Conservation (phyloP, 2,113 vertebrate genomes). For the Brachionichthys hirsutus region DNA sequence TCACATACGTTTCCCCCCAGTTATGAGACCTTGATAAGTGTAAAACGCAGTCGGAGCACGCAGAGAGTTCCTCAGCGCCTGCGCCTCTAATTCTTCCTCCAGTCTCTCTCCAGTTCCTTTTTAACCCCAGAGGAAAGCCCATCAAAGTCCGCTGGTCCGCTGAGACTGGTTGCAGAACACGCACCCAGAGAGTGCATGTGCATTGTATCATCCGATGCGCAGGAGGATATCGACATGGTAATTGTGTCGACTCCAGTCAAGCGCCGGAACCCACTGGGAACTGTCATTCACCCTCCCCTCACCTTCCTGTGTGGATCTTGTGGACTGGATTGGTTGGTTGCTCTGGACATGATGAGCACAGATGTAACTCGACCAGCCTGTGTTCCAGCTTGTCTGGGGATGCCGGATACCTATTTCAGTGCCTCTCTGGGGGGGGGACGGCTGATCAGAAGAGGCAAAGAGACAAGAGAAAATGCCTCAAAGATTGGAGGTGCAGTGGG, state of each 20-base stretch:
- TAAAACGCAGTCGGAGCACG: constrained; percentile 43
- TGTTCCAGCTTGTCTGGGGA: constrained; percentile 82
- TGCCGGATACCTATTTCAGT: constrained; percentile 89
- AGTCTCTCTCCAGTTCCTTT: constrained; percentile 53
- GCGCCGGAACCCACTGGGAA: constrained; percentile 84
- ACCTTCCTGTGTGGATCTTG: constrained; percentile 78
- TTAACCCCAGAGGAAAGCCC: constrained; percentile 62
- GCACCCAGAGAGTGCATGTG: constrained; percentile 76
- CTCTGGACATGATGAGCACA: constrained; percentile 91
- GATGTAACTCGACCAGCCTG: constrained; percentile 71
- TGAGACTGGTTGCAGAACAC: constrained; percentile 81
- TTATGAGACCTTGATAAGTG: constrained; percentile 35
- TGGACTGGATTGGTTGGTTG: constrained; percentile 91
- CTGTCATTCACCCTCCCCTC: constrained; percentile 69
- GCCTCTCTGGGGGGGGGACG: constrained; percentile 81
- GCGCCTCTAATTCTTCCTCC: constrained; percentile 44
- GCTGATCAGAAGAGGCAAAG: constrained; percentile 66
- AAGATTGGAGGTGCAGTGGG: constrained; percentile 55
- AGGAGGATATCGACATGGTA: constrained; percentile 96
- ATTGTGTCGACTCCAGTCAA: constrained; percentile 88
- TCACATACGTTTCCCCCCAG: constrained; percentile 21
- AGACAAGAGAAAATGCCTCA: constrained; percentile 45
- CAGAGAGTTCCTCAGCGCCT: constrained; percentile 41
- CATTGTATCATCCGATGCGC: constrained; percentile 81
- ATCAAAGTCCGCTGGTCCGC: constrained; percentile 80